Evolutionary conservation across 64 coral and sea anemone genomes (phyloP).

Genomic region (Pachyseris speciosa): DNA sequence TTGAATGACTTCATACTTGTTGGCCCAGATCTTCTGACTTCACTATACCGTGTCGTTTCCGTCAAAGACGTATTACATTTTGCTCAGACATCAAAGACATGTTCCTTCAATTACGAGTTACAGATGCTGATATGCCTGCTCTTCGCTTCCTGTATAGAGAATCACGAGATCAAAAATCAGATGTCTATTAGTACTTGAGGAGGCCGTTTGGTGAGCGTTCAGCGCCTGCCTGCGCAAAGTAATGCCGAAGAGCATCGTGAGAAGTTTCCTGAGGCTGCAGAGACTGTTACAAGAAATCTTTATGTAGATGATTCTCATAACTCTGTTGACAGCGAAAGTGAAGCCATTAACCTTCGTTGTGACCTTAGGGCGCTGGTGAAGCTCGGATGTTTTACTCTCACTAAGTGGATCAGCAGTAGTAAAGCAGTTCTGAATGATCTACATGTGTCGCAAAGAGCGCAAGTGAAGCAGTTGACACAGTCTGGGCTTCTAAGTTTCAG

Average conservation of each 20-base stretch:
- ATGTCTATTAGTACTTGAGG: background rate
- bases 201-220: constrained; percentile 2
- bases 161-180: background rate
- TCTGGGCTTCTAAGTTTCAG: too few relatives aligned
- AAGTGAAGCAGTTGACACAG: too few relatives aligned
- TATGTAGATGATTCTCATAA: background rate
- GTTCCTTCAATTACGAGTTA: constrained; percentile 14
- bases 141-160: constrained; percentile 22
- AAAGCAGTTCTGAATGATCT: too few relatives aligned
- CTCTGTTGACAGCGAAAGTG: background rate
- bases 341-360: too few relatives aligned
- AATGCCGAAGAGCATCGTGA: background rate
- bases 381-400: too few relatives aligned
- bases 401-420: too few relatives aligned
- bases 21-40: constrained; percentile 16
- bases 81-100: constrained; percentile 1
- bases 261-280: background rate
- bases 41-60: background rate
- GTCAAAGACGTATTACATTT: background rate
- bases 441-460: too few relatives aligned
- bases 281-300: background rate
- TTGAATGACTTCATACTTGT: background rate
- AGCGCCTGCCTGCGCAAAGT: constrained; percentile 4
- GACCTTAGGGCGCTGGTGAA: too few relatives aligned
- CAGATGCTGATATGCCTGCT: background rate